phyloP scores from a whole-genome alignment of 2,113 vertebrate species.

The Periophthalmus modestus region DNA sequence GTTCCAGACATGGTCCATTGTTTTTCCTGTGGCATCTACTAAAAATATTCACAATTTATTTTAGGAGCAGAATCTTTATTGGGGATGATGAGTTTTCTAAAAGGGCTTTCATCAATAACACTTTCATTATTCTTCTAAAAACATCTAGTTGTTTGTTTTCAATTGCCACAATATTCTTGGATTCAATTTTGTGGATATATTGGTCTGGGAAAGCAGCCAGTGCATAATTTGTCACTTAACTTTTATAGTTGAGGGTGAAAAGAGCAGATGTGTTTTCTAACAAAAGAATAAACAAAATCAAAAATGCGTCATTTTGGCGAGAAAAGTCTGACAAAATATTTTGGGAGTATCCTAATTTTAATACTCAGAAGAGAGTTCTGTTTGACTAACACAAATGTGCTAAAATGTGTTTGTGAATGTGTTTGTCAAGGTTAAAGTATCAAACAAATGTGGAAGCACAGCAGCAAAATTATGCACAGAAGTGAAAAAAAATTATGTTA shows the following conservation, averaged over 20 bases:
- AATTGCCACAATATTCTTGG: background rate
- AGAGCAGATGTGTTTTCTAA: background rate
- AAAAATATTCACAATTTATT: background rate
- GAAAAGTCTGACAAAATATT: background rate
- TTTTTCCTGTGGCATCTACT: background rate
- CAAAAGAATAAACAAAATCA: background rate
- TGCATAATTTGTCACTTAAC: background rate
- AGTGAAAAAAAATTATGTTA: no score
- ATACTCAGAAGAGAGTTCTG: no score
- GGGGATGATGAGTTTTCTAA: background rate
- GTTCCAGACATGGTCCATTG: no score
- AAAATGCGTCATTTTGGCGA: background rate
- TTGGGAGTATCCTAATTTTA: background rate
- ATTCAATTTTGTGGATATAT: background rate
- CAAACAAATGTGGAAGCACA: no score
- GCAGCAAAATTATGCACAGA: no score
- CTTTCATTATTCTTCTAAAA: background rate
- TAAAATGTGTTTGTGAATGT: no score
- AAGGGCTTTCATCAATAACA: background rate
- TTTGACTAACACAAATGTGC: no score
- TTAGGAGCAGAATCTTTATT: no score
- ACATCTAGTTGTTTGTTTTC: background rate
- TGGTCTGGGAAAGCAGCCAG: conserved; percentile 2
- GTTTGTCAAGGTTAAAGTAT: no score
- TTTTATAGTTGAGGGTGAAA: background rate